Evolutionary conservation across 2,113 vertebrate genomes (phyloP), one percentile per base, ranked within the genome.

Genomic region (Globicephala melas): DNA sequence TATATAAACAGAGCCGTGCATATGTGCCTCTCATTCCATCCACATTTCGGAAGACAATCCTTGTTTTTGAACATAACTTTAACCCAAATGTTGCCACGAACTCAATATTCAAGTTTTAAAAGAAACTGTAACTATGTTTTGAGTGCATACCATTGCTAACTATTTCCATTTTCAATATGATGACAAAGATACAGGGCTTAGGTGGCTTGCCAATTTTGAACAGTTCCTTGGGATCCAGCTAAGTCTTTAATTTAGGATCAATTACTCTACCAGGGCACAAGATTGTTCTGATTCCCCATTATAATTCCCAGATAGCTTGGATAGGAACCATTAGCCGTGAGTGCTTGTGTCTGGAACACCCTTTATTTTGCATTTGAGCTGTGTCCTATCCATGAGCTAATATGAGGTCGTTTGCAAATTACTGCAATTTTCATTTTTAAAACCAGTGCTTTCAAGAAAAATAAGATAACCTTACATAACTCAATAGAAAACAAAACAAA

Each of bases 1-100:
- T 12, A 1, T 11, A n/a, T 7, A 21, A 8, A 4, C 1, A 8
- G 3, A 55, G 3, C 17, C 10, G 17, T 9, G 14, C 11, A 6
- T 20, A 1, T 33, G 25, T 38, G 79, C 11, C 41, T 71, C 2
- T 36, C 3, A 2, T 7, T 5, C 5, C 3, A 15, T 6, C 36
- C 20, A 15, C 31, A 8, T 67, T 67, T 55, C 12, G 9, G 67
- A 67, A 92, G 23, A 21, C 33, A 38, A 20, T 60, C 11, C 38
- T n/a, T 23, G 53, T 67, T 23, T 88, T 3, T 6, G 38, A 11
- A 41, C 41, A 68, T 62, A 83, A 68, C n/a, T 93, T 62, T 60
- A 41, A 68, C 53, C 23, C 11, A 60, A n/a, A n/a, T 60, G 15
- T 38, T 50, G 25, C 20, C 67, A n/a, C 38, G 36, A 7, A 88